Conservation (phyloP, 2,113 vertebrate species). For the Nycticebus coucang region DNA sequence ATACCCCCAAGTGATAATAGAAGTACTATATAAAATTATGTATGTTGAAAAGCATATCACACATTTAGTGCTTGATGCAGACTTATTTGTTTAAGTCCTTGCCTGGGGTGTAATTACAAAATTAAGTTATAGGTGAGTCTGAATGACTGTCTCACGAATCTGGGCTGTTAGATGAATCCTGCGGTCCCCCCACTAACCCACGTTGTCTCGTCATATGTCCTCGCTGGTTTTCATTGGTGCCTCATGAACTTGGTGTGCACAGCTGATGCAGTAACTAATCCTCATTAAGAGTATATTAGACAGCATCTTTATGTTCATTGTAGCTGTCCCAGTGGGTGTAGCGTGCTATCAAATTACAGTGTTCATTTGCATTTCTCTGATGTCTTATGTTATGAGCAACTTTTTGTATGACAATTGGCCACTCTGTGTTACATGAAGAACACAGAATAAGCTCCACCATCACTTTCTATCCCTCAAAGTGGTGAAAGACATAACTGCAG, state of each 20-base stretch:
- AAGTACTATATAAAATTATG: not conserved
- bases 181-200: not conserved
- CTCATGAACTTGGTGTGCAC: not conserved
- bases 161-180: not conserved
- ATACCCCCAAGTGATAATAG: not conserved
- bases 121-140: not conserved
- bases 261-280: not conserved
- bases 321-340: not conserved
- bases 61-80: not conserved
- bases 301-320: not conserved
- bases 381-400: not conserved
- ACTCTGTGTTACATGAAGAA: not conserved
- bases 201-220: not conserved
- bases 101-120: not conserved
- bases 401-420: not conserved
- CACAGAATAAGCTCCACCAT: not conserved
- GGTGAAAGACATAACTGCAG: not conserved
- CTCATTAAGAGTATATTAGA: slow-evolving; percentile 54
- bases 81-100: not conserved
- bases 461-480: not conserved
- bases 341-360: not conserved
- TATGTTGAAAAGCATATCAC: not conserved
- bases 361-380: not conserved
- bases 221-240: not conserved
- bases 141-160: not conserved